Base-by-base conservation (phyloP, 2,113 vertebrate species). In the Phainopepla nitens region DNA sequence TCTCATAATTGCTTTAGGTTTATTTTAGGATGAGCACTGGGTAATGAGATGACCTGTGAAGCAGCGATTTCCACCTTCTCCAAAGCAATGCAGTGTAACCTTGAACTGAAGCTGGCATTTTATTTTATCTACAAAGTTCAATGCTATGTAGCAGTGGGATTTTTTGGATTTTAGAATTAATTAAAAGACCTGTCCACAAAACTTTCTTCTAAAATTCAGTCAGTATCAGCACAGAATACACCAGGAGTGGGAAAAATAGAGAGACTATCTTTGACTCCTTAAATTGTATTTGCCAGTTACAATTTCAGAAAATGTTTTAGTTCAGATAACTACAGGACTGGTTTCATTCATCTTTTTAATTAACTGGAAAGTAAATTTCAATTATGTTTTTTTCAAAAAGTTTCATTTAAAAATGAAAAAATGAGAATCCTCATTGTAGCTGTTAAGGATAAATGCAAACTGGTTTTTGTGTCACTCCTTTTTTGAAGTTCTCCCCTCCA, bases 361-460 rank as follows among this genome's bases (percentile, higher is more conserved):
- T 91, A 90, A 42, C 44, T 68, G 44, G n/a, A 85, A 84, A 93
- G 8, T 60, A 44, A 86, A 80, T 51, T 88, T 93, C 13, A 22
- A 7, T 11, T 47, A 82, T 11, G 2, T 0, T 29, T 35, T 92
- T 47, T 86, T 72, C 49, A 69, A 87, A 94, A 86, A 91, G n/a
- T 86, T 93, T 94, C 33, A 72, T 29, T 54, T 90, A 77, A 96
- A 95, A 86, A 42, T 90, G 23, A 85, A 64, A 57, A 42, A n/a
- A n/a, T 42, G 36, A 42, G 11, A 90, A 29, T 60, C 54, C 19
- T 87, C 11, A 60, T 84, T 89, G n/a, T 57, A 65, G 83, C 58
- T 91, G 29, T 47, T 82, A 82, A 90, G 14, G 31, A 50, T 79
- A 89, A 94, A 89, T 66, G 60, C 47, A 91, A 62, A 61, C 2